These are phyloP conservation scores for Synergus umbraculus DNA, from an alignment of 2,888 invertebrate genomes.

Conservation along the genomic window DNA sequence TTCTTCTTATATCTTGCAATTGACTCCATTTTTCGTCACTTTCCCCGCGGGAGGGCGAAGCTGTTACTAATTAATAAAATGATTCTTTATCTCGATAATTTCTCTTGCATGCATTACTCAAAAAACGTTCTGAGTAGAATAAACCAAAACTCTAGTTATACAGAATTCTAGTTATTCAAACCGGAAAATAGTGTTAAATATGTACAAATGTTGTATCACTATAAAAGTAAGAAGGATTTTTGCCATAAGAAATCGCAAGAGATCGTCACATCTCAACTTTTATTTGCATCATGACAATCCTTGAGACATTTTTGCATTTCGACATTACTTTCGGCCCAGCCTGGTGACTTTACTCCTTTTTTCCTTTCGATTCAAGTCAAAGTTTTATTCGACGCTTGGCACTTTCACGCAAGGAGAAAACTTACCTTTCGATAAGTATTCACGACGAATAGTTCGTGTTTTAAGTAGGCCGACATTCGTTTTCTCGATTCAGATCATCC, in stretches of 20 bases:
- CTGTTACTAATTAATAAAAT: constrained; percentile 29
- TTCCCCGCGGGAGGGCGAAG: constrained; percentile 19
- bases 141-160: no score
- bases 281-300: constrained; percentile 1
- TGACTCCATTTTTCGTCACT: constrained; percentile 30
- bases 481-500: constrained; percentile 30
- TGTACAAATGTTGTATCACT: no score
- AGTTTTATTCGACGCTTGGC: constrained; percentile 57
- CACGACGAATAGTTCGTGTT: constrained; percentile 66
- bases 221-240: no score
- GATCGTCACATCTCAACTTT: neutral
- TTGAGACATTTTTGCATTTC: constrained; percentile 17
- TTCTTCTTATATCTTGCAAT: constrained; percentile 30
- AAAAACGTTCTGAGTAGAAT: no score
- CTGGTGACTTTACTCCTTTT: constrained; percentile 52
- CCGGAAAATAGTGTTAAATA: no score
- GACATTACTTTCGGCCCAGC: constrained; percentile 43
- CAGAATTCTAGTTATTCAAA: no score
- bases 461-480: constrained; percentile 61
- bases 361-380: constrained; percentile 47
- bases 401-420: constrained; percentile 69
- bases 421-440: constrained; percentile 68
- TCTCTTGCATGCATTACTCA: no score
- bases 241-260: no score
- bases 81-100: no score